Conservation (phyloP, 64 coral and sea anemone genomes). For the Dendronephthya gigantea region DNA sequence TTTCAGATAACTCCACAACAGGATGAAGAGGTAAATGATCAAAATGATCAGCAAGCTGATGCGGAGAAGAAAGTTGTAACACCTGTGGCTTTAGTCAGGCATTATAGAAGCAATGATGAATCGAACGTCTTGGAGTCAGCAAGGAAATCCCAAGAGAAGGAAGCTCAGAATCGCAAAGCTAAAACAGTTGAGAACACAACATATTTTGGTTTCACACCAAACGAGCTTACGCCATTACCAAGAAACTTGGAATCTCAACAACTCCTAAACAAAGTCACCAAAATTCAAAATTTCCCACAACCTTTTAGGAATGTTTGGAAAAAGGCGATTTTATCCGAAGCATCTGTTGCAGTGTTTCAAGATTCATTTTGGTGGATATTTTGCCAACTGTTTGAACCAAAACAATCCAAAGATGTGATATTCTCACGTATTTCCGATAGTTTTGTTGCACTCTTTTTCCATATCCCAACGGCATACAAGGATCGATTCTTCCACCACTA, state of each 20-base stretch:
- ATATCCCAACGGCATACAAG: conserved; percentile 57
- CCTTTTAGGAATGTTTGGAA: conserved; percentile 64
- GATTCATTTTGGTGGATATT: conserved; percentile 99
- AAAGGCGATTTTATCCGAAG: conserved; percentile 79
- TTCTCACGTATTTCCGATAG: conserved; percentile 88
- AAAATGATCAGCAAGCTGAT: background rate
- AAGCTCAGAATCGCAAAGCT: background rate
- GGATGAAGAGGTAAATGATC: background rate
- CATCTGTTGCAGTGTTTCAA: conserved; percentile 68
- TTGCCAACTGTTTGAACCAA: background rate
- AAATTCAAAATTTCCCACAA: conserved; percentile 58
- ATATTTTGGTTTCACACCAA: conserved; percentile 86
- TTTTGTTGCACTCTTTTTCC: conserved; percentile 76
- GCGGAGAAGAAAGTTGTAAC: background rate
- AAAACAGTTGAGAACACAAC: conserved; percentile 36
- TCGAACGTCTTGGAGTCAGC: background rate
- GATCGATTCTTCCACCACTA: conserved; percentile 81
- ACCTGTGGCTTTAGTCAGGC: background rate
- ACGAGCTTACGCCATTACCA: conserved; percentile 80
- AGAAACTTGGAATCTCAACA: conserved; percentile 84
- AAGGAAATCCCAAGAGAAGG: background rate
- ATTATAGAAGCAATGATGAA: background rate
- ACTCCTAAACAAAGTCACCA: conserved; percentile 82
- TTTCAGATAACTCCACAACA: background rate
- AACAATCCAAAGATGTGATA: conserved; percentile 37